Evolutionary conservation across 1,140 invertebrate genomes (phyloP), one percentile per base, ranked within the genome.

Genomic region (Fopius arisanus): DNA sequence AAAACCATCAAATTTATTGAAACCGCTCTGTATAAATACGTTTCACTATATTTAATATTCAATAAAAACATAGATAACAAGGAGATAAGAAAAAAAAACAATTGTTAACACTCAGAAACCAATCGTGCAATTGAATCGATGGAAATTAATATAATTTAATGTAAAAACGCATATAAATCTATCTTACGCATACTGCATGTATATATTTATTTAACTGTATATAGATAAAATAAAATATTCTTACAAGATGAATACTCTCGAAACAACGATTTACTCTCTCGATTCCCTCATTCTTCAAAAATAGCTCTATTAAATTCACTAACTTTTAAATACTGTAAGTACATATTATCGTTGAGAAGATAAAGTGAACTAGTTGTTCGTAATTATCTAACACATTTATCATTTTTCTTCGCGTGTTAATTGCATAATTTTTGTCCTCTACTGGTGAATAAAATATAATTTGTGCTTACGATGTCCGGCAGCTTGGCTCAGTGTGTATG

Each of bases 191-290:
- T 33, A 65, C 62, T 29, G 29, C 51, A 73, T 68, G 59, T 68
- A 69, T 69, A 74, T 74, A 74, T 72, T 72, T 72, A 72, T 72
- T 54, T 16, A 72, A 79, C 40, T 63, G 76, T 78, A 75, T 48
- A 78, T 78, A 78, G 69, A 73, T 78, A 74, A 76, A 80, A 80
- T 76, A 78, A 78, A 80, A 77, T 78, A 78, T 76, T 77, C 76
- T 78, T 78, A 78, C 70, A 76, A 78, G 43, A 75, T 76, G 68
- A 43, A 66, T 23, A 67, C 29, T 51, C 31, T 67, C 21, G 21
- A 51, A 48, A 29, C 54, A 16, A 5, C 33, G 21, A 31, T 37
- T 40, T 19, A 59, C 33, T 23, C 62, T 70, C 4, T 19, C 26
- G 37, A 19, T 37, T 59, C 21, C 40, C 23, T 70, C 19, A 54